These are phyloP conservation scores for Neopipo cinnamomea DNA, from an alignment of 2,113 vertebrate genomes.

Conservation along the genomic window DNA sequence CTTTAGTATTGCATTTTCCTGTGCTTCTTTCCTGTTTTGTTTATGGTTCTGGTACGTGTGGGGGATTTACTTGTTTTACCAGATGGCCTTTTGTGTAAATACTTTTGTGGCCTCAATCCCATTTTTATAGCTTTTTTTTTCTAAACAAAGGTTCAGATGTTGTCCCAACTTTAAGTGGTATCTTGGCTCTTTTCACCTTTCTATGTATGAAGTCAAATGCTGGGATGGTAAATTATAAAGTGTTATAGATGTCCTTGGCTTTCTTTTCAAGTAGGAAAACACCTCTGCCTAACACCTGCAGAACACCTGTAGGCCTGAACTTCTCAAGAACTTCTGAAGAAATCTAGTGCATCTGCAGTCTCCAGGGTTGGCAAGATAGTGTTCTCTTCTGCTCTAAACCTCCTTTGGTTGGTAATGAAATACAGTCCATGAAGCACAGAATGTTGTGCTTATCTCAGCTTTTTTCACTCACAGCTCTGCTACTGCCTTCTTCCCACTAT, in stretches of 20 bases:
- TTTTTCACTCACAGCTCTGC: background rate
- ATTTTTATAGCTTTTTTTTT: background rate
- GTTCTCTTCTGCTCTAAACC: background rate
- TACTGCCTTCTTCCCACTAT: background rate
- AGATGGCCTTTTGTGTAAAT: background rate
- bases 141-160: background rate
- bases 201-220: background rate
- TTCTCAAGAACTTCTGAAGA: background rate
- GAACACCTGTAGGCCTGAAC: background rate
- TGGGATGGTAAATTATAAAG: background rate
- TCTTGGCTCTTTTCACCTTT: background rate
- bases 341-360: background rate
- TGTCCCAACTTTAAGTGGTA: background rate
- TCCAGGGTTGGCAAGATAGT: background rate
- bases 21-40: background rate
- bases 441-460: background rate
- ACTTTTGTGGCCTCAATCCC: background rate
- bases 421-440: background rate
- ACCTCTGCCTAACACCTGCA: background rate
- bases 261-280: background rate
- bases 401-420: background rate
- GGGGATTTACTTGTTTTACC: background rate
- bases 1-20: background rate
- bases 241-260: background rate
- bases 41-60: background rate